phyloP scores from a whole-genome alignment of 2,113 vertebrate species.

The Chrysochloris asiatica region DNA sequence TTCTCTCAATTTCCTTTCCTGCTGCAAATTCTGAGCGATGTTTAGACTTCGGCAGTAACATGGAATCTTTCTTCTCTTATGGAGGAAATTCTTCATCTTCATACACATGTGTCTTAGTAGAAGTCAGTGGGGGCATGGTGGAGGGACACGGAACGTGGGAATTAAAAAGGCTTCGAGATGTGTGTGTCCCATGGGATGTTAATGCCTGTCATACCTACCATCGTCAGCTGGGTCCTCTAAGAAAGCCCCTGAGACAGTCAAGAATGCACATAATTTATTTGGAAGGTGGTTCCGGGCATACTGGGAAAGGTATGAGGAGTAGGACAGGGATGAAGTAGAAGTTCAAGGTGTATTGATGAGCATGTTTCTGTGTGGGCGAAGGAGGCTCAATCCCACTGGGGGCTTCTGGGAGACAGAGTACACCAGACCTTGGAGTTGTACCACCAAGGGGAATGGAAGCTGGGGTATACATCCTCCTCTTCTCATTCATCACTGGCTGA shows the following conservation, averaged over 20 bases:
- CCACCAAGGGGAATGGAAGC: background rate
- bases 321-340: background rate
- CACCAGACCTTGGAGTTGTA: background rate
- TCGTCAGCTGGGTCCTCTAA: background rate
- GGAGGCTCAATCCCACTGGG: background rate
- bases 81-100: background rate
- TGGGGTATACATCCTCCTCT: background rate
- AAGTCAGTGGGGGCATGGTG: background rate
- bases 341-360: background rate
- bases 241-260: background rate
- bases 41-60: slow-evolving; percentile 54
- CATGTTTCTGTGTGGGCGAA: background rate
- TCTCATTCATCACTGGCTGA: background rate
- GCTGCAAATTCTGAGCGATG: slow-evolving; percentile 54
- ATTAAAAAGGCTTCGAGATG: no score
- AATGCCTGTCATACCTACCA: background rate
- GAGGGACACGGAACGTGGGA: background rate
- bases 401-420: background rate
- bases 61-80: slow-evolving; percentile 45
- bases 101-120: background rate
- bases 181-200: background rate
- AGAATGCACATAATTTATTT: background rate
- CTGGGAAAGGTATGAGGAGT: background rate
- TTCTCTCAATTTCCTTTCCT: slow-evolving; percentile 58
- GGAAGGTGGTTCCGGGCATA: background rate